Base-by-base conservation (phyloP, 2,797 vertebrate genomes). In the Gymnothorax javanicus region DNA sequence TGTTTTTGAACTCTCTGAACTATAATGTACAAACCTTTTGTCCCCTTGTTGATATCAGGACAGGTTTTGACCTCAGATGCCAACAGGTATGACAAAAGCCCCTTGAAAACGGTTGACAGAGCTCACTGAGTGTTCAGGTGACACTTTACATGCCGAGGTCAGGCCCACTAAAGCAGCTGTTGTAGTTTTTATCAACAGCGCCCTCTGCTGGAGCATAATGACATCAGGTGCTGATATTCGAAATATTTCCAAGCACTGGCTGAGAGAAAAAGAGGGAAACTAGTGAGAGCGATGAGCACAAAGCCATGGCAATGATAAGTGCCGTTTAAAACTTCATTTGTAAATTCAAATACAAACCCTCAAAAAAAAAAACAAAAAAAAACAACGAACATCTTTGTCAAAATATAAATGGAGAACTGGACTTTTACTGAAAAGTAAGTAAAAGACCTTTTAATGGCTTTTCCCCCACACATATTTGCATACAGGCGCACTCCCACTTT, bases 401-500 rank as follows among this genome's bases (percentile, higher is more conserved):
- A 91, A 86, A 90, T 59, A 86, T 90, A 92, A 94, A 91, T 91
- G 87, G 90, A 86, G 43, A 75, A 88, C 91, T 56, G 90, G 93
- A 92, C 93, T 88, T 87, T 92, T 92, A 91, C 90, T 85, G 17
- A 86, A 90, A 86, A 84, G 90, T 91, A 94, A 94, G 97, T 97
- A 97, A 96, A 95, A 95, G 96, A 57, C 93, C 89, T 93, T 93
- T 92, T 94, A 94, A 98, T 98, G 97, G 97, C 97, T 97, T 97
- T 95, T 96, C 91, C 91, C 94, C 73, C 93, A 93, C 88, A 67
- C 77, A 83, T 71, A 84, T 81, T 69, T 54, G 90, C 90, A 91
- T 92, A 91, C 94, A 92, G 88, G 4, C 87, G 84, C 75, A 56
- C 86, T 90, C 89, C 85, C 92, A 88, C 90, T 91, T 90, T 90